phyloP scores from a whole-genome alignment of 2,113 vertebrate genomes.

The Onychostruthus taczanowskii region DNA sequence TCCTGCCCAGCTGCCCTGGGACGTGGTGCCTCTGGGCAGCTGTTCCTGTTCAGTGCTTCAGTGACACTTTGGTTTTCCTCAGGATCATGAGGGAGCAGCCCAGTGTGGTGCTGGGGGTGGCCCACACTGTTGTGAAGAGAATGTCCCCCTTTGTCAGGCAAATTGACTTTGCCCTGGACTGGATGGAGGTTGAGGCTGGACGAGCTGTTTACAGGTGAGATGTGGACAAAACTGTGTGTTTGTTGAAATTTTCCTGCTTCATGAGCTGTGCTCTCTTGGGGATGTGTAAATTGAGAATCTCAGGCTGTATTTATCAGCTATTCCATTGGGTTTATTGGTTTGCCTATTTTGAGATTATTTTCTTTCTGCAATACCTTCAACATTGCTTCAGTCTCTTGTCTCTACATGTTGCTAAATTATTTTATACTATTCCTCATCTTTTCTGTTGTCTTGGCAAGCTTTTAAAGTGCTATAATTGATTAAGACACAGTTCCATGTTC shows the following conservation, averaged over 20 bases:
- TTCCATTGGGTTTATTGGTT: background rate
- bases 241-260: background rate
- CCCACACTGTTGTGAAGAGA: conserved; percentile 88
- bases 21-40: background rate
- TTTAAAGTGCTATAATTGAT: background rate
- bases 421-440: background rate
- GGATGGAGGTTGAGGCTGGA: conserved; percentile 95
- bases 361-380: background rate
- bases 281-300: background rate
- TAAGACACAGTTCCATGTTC: background rate
- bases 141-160: conserved; percentile 92
- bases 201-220: conserved; percentile 89
- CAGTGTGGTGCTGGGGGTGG: conserved; percentile 83
- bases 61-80: fast-evolving
- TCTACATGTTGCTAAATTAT: background rate
- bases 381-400: background rate
- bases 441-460: background rate
- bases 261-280: background rate
- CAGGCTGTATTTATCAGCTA: background rate
- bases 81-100: conserved; percentile 95
- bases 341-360: background rate
- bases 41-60: fast-evolving
- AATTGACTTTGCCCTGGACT: conserved; percentile 94
- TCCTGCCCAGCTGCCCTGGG: background rate
- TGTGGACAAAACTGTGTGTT: background rate